A percentile compares a stretch with the other conserved stretches of the same genome.
Evolutionary conservation across 2,797 vertebrate species (phyloP).

Genomic region (Cyprinodon diabolis): DNA sequence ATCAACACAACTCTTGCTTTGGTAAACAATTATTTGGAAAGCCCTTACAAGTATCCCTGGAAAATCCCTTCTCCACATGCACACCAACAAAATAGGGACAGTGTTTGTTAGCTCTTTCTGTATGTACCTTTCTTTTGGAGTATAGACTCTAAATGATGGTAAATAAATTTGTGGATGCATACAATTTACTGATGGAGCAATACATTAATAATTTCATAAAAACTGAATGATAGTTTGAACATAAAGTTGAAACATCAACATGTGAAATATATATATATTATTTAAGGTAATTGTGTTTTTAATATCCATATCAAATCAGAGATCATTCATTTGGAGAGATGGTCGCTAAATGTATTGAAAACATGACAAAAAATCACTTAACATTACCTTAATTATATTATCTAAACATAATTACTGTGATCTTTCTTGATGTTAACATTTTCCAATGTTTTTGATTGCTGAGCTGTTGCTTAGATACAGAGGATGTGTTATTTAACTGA

Average conservation of each 20-base stretch:
- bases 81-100: not conserved
- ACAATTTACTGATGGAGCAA: too few species aligned
- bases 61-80: not conserved
- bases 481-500: constrained; percentile 56
- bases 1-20: not conserved
- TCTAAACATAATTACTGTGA: constrained; percentile 6
- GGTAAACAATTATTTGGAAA: not conserved
- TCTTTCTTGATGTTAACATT: constrained; percentile 32
- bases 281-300: too few species aligned
- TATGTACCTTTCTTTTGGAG: too few species aligned
- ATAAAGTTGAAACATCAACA: too few species aligned
- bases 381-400: not conserved
- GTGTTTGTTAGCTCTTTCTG: too few species aligned
- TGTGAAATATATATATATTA: too few species aligned
- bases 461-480: constrained; percentile 64
- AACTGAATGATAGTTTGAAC: too few species aligned
- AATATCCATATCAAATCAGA: too few species aligned
- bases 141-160: too few species aligned
- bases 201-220: too few species aligned
- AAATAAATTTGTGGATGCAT: too few species aligned
- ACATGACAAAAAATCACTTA: not conserved
- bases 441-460: constrained; percentile 35
- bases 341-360: not conserved
- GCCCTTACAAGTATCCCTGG: not conserved
- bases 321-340: not conserved